These are phyloP conservation scores for Echinarachnius parma DNA, from an alignment of 53 echinoderm and acorn worm species.

Conservation along the genomic window DNA sequence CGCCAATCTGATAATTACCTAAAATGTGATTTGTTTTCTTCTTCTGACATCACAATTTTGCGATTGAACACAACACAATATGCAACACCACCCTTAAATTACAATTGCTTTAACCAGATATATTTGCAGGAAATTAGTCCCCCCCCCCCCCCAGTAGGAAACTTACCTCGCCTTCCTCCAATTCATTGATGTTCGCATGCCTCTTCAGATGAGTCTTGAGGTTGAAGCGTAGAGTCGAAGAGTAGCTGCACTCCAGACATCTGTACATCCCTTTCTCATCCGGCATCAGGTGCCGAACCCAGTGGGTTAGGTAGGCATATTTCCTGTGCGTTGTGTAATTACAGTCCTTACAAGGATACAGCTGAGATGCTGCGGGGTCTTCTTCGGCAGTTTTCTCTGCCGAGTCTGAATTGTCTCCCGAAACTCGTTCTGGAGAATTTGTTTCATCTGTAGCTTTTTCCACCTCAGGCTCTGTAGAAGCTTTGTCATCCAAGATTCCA, in stretches of 20 bases:
- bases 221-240: conserved; percentile 68
- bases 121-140: too few relatives aligned
- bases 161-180: conserved; percentile 76
- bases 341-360: conserved; percentile 19
- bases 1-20: too few relatives aligned
- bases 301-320: background rate
- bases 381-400: background rate
- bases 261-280: conserved; percentile 46
- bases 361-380: background rate
- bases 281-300: conserved; percentile 47
- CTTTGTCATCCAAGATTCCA: too few relatives aligned
- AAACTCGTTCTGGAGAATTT: too few relatives aligned
- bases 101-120: too few relatives aligned
- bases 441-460: too few relatives aligned
- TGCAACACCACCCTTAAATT: too few relatives aligned
- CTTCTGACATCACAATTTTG: too few relatives aligned
- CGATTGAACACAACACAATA: too few relatives aligned
- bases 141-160: conserved; percentile 52
- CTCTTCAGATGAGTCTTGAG: conserved; percentile 85
- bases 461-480: too few relatives aligned
- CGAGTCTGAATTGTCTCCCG: background rate
- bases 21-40: too few relatives aligned
- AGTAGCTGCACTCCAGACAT: conserved; percentile 74
- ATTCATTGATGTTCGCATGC: conserved; percentile 66
- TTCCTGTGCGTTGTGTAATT: conserved; percentile 25